Conservation (phyloP, 2,797 vertebrate species). For the Neoniphon sammara region DNA sequence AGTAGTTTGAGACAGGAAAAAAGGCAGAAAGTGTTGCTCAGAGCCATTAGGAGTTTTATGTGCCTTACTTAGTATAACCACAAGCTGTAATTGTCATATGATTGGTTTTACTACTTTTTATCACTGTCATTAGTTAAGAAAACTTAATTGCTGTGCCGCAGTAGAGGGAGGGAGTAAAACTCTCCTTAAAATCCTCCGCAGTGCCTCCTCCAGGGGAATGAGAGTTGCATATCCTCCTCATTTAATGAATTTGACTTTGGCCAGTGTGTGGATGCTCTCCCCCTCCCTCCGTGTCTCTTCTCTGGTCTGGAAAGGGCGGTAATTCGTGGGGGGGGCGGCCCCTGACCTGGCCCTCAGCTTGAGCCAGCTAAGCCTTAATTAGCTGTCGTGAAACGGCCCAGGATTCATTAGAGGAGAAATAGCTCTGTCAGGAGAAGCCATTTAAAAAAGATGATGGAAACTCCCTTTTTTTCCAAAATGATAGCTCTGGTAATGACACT, state of each 20-base stretch:
- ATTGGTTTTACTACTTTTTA: slow-evolving; percentile 78
- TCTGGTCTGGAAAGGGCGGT: slow-evolving; percentile 63
- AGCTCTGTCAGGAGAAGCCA: slow-evolving; percentile 80
- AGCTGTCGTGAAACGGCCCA: slow-evolving; percentile 84
- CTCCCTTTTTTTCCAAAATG: slow-evolving; percentile 76
- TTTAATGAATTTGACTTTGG: slow-evolving; percentile 86
- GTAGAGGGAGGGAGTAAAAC: slow-evolving; percentile 39
- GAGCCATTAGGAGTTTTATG: slow-evolving; percentile 74
- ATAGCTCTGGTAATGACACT: slow-evolving; percentile 83
- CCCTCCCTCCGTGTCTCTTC: slow-evolving; percentile 38
- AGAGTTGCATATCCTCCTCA: slow-evolving; percentile 39
- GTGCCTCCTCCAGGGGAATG: slow-evolving; percentile 37
- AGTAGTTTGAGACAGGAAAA: slow-evolving; percentile 51
- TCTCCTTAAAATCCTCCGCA: slow-evolving; percentile 60
- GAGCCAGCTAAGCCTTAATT: slow-evolving; percentile 87
- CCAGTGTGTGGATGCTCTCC: slow-evolving; percentile 33
- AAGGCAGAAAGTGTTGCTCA: slow-evolving; percentile 57
- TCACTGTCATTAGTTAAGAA: slow-evolving; percentile 71
- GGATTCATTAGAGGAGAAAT: slow-evolving; percentile 83
- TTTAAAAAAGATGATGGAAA: slow-evolving; percentile 86
- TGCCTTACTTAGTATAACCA: slow-evolving; percentile 67
- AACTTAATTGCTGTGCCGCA: slow-evolving; percentile 53
- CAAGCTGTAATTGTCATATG: slow-evolving; percentile 78
- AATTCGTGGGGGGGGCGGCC: slow-evolving; percentile 76
- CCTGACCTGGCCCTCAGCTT: slow-evolving; percentile 80